Conservation (phyloP, 35 echinoderm and acorn worm species). For the Chiridota heheva region DNA sequence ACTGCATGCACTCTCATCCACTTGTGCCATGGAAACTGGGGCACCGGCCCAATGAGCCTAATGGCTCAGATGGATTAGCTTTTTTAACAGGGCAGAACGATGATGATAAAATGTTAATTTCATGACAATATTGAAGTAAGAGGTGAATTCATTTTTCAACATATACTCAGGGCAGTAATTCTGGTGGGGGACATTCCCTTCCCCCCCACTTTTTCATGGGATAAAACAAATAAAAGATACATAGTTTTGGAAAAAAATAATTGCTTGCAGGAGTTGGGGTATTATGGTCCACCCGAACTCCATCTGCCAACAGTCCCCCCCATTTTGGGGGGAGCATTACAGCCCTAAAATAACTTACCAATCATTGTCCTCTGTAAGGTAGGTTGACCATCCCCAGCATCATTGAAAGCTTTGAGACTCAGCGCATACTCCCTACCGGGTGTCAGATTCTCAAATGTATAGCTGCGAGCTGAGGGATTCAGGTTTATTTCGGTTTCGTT, state of each 20-base stretch:
- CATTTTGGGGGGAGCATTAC: neutral
- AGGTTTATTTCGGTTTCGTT: neutral
- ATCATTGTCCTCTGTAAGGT: neutral
- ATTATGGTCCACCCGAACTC: neutral
- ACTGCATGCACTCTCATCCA: no score
- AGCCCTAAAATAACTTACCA: neutral
- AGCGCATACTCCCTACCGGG: slow-evolving; percentile 1
- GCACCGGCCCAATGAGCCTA: no score
- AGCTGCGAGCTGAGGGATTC: neutral
- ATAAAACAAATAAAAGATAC: slow-evolving; percentile 1
- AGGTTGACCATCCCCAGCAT: neutral
- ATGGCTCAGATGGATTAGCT: no score
- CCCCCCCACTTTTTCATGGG: no score
- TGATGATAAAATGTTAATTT: no score
- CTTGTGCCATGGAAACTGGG: no score
- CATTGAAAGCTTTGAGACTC: slow-evolving; percentile 2
- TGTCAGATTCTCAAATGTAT: slow-evolving; percentile 4
- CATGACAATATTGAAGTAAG: no score
- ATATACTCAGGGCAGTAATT: no score
- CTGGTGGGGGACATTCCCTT: no score
- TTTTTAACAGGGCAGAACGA: no score
- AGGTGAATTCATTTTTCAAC: no score
- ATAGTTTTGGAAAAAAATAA: neutral
- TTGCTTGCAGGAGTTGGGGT: neutral
- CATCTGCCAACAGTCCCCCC: neutral